Conservation (phyloP, 1,140 invertebrate species). For the Drosophila oshimai region DNA sequence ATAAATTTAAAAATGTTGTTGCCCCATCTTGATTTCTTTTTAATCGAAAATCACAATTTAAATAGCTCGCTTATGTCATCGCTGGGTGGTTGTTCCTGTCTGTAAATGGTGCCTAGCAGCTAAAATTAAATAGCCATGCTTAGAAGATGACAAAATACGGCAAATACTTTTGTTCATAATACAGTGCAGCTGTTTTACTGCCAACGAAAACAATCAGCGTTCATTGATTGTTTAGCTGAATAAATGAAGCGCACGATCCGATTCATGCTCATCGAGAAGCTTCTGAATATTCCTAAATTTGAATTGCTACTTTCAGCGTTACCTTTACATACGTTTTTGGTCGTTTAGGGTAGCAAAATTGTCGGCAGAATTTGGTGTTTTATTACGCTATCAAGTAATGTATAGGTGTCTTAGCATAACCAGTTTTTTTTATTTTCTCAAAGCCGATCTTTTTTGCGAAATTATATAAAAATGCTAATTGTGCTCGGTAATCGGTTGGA, state of each 20-base stretch:
- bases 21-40: constrained; percentile 38
- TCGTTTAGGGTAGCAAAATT: constrained; percentile 10
- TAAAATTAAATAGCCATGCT: constrained; percentile 54
- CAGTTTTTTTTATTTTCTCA: not conserved
- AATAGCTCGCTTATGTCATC: constrained; percentile 65
- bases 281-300: constrained; percentile 14
- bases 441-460: constrained; percentile 28
- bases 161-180: constrained; percentile 40
- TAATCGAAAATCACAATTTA: constrained; percentile 51
- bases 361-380: constrained; percentile 20
- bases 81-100: constrained; percentile 12
- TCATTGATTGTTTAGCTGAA: constrained; percentile 36
- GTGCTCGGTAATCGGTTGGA: constrained; percentile 36
- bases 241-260: constrained; percentile 27
- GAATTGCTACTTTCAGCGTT: not conserved
- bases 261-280: constrained; percentile 15
- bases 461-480: constrained; percentile 73
- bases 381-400: constrained; percentile 44
- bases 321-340: constrained; percentile 21
- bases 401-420: constrained; percentile 11
- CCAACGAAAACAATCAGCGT: constrained; percentile 17
- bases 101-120: constrained; percentile 44
- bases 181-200: constrained; percentile 47
- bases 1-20: constrained; percentile 8
- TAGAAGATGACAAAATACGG: constrained; percentile 38